These are phyloP conservation scores for Distichodus sexfasciatus DNA, from an alignment of 2,797 vertebrate genomes.

Conservation along the genomic window DNA sequence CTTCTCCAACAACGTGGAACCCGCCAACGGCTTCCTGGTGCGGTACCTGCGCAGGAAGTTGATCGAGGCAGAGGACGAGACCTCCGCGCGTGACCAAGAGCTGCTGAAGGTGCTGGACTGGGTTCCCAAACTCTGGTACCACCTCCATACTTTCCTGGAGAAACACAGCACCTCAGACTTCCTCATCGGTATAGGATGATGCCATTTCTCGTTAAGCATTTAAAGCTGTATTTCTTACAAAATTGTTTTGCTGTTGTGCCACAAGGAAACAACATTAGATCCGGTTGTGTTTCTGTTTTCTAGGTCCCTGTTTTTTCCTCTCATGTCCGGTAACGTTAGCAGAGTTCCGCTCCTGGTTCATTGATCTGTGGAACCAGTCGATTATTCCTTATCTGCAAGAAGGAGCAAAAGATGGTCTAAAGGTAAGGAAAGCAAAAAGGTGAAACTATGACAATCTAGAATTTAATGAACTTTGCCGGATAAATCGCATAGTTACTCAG, in stretches of 20 bases:
- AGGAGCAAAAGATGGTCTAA: constrained; percentile 92
- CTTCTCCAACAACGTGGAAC: constrained; percentile 97
- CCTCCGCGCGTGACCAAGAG: constrained; percentile 75
- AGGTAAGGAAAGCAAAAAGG: constrained; percentile 74
- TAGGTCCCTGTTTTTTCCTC: constrained; percentile 96
- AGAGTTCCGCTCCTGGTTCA: constrained; percentile 96
- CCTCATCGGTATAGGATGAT: constrained; percentile 83
- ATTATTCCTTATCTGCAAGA: constrained; percentile 97
- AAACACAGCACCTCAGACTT: constrained; percentile 97
- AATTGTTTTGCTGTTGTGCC: not conserved
- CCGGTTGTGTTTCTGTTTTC: not conserved
- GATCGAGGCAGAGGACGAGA: constrained; percentile 80
- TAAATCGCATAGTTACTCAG: too few species aligned
- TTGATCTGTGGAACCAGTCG: constrained; percentile 96
- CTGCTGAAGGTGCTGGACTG: constrained; percentile 89
- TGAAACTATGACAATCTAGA: too few species aligned
- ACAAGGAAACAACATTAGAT: not conserved
- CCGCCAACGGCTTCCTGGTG: constrained; percentile 90
- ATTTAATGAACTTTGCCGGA: too few species aligned
- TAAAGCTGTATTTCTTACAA: not conserved
- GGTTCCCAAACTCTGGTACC: constrained; percentile 97
- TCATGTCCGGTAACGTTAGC: constrained; percentile 91
- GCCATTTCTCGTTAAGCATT: not conserved
- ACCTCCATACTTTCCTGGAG: constrained; percentile 94
- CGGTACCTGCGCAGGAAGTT: constrained; percentile 93